phyloP scores from a whole-genome alignment of 2,113 vertebrate genomes.

The Dasyornis broadbenti region DNA sequence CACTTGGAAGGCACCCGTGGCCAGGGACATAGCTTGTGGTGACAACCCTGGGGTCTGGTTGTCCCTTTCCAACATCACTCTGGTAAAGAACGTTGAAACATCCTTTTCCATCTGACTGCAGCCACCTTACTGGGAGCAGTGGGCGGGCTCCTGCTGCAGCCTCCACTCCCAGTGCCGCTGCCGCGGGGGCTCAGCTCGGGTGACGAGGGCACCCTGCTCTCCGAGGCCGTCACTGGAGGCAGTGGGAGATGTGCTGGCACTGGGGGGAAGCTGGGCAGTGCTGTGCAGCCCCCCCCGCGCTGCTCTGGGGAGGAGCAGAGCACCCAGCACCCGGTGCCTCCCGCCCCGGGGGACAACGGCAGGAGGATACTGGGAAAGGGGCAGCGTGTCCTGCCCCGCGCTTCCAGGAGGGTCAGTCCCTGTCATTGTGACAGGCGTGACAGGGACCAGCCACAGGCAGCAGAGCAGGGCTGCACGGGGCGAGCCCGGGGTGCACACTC shows the following conservation, averaged over 20 bases:
- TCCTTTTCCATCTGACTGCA: background rate
- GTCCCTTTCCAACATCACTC: background rate
- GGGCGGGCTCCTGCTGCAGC: background rate
- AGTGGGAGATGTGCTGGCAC: background rate
- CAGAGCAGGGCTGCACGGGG: fast-evolving
- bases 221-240: fast-evolving
- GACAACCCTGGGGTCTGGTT: background rate
- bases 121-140: background rate
- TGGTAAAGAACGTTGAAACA: fast-evolving
- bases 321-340: background rate
- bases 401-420: background rate
- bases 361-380: background rate
- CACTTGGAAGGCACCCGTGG: background rate
- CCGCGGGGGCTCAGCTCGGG: fast-evolving
- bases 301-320: background rate
- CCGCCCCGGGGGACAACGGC: background rate
- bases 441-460: fast-evolving
- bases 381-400: fast-evolving
- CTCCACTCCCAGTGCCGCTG: background rate
- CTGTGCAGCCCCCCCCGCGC: background rate
- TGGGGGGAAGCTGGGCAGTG: fast-evolving
- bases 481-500: fast-evolving
- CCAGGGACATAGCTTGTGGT: background rate
- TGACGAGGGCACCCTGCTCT: background rate
- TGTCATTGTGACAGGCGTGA: fast-evolving